These are phyloP conservation scores for Platycnemis pennipes DNA, from an alignment of 2,888 invertebrate genomes.

Conservation along the genomic window DNA sequence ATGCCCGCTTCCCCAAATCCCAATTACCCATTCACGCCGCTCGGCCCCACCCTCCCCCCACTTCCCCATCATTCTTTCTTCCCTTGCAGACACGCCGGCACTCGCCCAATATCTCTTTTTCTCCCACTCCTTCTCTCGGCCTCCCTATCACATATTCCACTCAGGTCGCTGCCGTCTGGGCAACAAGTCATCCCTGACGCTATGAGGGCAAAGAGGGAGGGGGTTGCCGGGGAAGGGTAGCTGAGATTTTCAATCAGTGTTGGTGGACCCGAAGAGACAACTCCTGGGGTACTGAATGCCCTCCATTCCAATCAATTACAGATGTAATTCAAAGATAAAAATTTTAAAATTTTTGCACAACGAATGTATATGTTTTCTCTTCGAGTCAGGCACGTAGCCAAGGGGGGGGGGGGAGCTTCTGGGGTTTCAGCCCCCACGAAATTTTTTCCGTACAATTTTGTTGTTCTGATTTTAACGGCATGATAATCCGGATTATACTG, in stretches of 20 bases:
- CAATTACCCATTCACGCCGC: not conserved
- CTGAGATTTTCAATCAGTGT: constrained; percentile 9
- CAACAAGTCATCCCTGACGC: constrained; percentile 8
- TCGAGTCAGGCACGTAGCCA: too few species aligned
- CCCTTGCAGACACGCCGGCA: not conserved
- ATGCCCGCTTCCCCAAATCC: not conserved
- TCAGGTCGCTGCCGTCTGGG: not conserved
- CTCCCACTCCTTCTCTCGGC: not conserved
- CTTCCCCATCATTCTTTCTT: not conserved
- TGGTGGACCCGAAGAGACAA: not conserved
- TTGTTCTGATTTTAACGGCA: too few species aligned
- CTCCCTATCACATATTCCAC: not conserved
- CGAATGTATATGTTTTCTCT: too few species aligned
- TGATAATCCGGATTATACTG: too few species aligned
- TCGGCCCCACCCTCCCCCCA: not conserved
- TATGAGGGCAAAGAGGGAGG: not conserved
- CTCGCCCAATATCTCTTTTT: not conserved
- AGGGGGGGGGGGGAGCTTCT: too few species aligned
- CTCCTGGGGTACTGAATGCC: too few species aligned
- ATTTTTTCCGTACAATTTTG: too few species aligned
- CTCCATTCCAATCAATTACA: too few species aligned
- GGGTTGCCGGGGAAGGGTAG: not conserved
- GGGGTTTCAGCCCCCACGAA: too few species aligned
- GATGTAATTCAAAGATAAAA: too few species aligned
- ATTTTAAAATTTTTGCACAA: too few species aligned